phyloP scores from a whole-genome alignment of 2,888 invertebrate genomes.

The Sipunculus nudus region DNA sequence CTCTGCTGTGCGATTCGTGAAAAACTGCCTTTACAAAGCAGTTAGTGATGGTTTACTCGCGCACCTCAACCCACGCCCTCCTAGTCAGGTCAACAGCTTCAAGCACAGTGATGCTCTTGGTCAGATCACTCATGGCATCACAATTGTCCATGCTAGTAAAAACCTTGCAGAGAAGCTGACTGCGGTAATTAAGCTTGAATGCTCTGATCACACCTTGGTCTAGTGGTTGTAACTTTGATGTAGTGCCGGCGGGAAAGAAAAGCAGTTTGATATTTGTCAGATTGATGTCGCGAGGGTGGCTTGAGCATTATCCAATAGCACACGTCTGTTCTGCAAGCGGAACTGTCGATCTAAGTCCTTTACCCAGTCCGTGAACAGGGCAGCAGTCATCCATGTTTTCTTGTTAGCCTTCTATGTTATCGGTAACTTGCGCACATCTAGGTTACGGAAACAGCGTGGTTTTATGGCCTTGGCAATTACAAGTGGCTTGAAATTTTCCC shows the following conservation, averaged over 20 bases:
- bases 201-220: conserved; percentile 4
- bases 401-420: neutral
- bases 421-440: neutral
- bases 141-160: neutral
- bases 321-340: neutral
- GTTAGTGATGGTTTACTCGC: neutral
- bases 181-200: neutral
- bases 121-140: too few species aligned
- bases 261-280: conserved; percentile 1
- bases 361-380: conserved; percentile 1
- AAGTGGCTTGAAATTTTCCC: neutral
- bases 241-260: conserved; percentile 2
- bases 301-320: neutral
- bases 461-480: conserved; percentile 2
- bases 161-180: neutral
- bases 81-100: neutral
- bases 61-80: neutral
- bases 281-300: neutral
- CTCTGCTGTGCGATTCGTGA: too few species aligned
- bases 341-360: neutral
- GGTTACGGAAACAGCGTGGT: neutral
- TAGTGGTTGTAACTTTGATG: neutral
- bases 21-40: too few species aligned
- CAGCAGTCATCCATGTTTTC: conserved; percentile 6
- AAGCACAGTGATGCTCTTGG: neutral